phyloP scores from a whole-genome alignment of 2,888 invertebrate genomes.

The Drosophila demipolita region DNA sequence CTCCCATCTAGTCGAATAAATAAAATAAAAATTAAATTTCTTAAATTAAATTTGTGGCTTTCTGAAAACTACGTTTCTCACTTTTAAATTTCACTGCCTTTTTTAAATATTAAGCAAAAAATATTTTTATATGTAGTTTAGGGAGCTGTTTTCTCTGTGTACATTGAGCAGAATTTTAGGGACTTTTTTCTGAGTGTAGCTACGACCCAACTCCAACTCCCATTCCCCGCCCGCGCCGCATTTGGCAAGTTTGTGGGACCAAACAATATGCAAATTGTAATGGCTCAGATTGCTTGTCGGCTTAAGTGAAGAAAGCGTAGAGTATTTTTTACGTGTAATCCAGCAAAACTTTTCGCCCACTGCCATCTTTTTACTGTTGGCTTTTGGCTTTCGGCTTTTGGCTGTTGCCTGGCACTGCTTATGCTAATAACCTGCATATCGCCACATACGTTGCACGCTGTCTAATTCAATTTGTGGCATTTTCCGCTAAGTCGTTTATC shows the following conservation, averaged over 20 bases:
- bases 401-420: slow-evolving; percentile 23
- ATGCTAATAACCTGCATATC: slow-evolving; percentile 54
- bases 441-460: slow-evolving; percentile 32
- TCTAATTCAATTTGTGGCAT: slow-evolving; percentile 65
- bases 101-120: not conserved
- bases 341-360: slow-evolving; percentile 30
- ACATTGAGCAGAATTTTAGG: not conserved
- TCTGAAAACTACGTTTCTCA: not conserved
- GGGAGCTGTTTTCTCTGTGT: not conserved
- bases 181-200: not conserved
- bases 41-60: not conserved
- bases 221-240: not conserved
- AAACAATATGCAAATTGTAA: slow-evolving; percentile 71
- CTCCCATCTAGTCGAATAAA: not conserved
- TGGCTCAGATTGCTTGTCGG: slow-evolving; percentile 27
- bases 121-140: not conserved
- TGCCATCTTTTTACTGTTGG: slow-evolving; percentile 33
- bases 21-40: not conserved
- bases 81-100: not conserved
- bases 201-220: not conserved
- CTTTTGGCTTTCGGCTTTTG: slow-evolving; percentile 21
- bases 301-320: not conserved
- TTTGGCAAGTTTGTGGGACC: slow-evolving; percentile 1
- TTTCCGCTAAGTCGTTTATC: slow-evolving; percentile 76
- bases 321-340: slow-evolving; percentile 13